Base-by-base conservation (phyloP, 2,797 vertebrate genomes). In the Acridotheres tristis region DNA sequence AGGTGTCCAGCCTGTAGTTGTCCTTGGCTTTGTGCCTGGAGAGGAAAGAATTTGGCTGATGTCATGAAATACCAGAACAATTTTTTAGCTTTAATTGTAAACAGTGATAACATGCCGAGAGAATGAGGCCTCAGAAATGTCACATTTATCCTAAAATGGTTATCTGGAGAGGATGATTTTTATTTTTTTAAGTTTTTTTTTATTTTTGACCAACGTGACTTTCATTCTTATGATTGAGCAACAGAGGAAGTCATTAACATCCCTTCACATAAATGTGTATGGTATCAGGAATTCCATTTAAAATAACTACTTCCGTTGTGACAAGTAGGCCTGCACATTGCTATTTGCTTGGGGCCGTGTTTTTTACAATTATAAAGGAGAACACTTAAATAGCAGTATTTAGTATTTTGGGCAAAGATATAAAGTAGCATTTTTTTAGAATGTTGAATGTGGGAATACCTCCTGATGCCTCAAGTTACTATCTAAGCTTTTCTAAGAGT, bases 21-120 rank as follows among this genome's bases (percentile, higher is more conserved):
- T 97, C 94, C 92, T 97, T 98, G 97, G 98, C 97, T 90, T 95
- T 73, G 48, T 89, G 97, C 97, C 97, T 97, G 65, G 95, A 95
- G 94, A 95, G 97, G 97, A 97, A 98, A 97, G 97, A 98, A 98
- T 98, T 97, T 98, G 97, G 96, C 97, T 98, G 98, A 98, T 98
- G 98, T 98, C 97, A 98, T 97, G 89, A 98, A 98, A 98, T 98
- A 97, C 98, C 98, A 98, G 96, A 93, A 91, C 95, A 97, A 97
- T 97, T 97, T 98, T 98, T 97, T 96, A 96, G 94, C 93, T 95
- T 96, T 97, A 97, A 98, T 97, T 98, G 97, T 98, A 98, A 97
- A 97, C 97, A 98, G 92, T 95, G 95, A 96, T 97, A 97, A 92
- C 93, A 84, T 96, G 97, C 98, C 97, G 98, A 97, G 93, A 93